Evolutionary conservation across 1,140 invertebrate species (phyloP).

Genomic region (Brachionus calyciflorus): DNA sequence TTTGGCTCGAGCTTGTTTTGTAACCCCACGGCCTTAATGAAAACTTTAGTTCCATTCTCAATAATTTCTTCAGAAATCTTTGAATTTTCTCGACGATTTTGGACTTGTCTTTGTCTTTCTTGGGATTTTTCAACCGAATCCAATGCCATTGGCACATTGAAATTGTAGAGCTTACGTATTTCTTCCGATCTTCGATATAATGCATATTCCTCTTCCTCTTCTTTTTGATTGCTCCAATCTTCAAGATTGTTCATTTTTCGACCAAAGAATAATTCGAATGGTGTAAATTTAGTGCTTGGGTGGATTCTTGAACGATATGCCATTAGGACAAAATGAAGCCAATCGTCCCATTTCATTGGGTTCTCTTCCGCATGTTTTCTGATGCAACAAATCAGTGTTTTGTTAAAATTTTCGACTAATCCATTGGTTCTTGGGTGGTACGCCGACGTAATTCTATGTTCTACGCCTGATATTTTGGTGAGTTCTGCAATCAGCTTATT

Average conservation of each 20-base stretch:
- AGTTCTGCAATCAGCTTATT: conserved; percentile 51
- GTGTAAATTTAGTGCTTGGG: conserved; percentile 49
- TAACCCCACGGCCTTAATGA: no score
- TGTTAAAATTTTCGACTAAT: conserved; percentile 50
- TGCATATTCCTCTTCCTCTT: neutral
- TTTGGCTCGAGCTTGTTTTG: no score
- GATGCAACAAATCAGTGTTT: conserved; percentile 50
- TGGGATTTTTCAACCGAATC: no score
- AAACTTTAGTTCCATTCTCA: no score
- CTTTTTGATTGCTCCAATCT: neutral
- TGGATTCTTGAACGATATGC: conserved; percentile 51
- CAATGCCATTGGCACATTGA: no score
- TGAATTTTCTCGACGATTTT: no score
- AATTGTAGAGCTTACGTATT: no score
- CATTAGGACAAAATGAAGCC: conserved; percentile 51
- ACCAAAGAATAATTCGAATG: conserved; percentile 53
- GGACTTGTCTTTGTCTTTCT: no score
- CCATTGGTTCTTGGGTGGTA: conserved; percentile 54
- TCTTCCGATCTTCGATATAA: no score
- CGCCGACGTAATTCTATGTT: conserved; percentile 49
- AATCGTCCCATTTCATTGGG: conserved; percentile 53
- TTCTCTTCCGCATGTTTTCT: conserved; percentile 49
- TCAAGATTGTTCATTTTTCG: conserved; percentile 49
- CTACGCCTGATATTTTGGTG: conserved; percentile 48
- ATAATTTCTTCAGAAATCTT: no score